These are phyloP conservation scores for Scolanthus callimorphus DNA, from an alignment of 92 coral and sea anemone genomes.

Conservation along the genomic window DNA sequence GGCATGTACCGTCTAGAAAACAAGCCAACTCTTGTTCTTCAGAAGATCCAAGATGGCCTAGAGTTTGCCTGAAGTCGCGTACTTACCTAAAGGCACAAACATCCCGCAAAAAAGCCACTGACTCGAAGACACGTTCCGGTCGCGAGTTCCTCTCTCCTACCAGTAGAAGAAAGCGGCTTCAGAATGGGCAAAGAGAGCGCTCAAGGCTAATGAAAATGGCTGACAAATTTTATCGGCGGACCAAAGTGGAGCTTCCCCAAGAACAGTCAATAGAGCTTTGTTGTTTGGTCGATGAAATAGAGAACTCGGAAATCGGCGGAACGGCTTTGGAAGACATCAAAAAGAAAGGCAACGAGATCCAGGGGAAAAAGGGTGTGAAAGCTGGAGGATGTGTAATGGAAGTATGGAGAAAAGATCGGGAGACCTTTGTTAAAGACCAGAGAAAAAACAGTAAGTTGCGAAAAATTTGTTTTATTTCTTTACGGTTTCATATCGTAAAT, in stretches of 20 bases:
- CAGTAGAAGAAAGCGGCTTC: neutral
- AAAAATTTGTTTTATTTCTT: too few relatives aligned
- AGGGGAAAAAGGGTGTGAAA: constrained; percentile 3
- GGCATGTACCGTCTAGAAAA: neutral
- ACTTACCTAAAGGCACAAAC: neutral
- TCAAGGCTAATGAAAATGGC: constrained; percentile 2
- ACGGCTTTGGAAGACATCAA: constrained; percentile 12
- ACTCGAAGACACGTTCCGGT: neutral
- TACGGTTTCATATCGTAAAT: neutral
- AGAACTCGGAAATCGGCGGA: constrained; percentile 13
- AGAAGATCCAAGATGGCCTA: neutral
- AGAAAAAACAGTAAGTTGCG: constrained; percentile 9
- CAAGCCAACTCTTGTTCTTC: neutral
- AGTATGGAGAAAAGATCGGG: constrained; percentile 24
- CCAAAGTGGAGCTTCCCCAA: constrained; percentile 17
- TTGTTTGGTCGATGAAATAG: constrained; percentile 11
- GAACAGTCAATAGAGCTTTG: constrained; percentile 13
- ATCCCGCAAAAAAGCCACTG: neutral
- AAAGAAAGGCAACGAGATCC: constrained; percentile 1
- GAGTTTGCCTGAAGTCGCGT: neutral
- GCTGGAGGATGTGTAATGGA: constrained; percentile 13
- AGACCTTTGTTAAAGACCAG: constrained; percentile 21
- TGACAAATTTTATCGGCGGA: constrained; percentile 1
- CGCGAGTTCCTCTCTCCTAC: neutral
- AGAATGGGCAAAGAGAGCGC: neutral